Base-by-base conservation (phyloP, 2,113 vertebrate genomes). In the Melanerpes aurifrons region DNA sequence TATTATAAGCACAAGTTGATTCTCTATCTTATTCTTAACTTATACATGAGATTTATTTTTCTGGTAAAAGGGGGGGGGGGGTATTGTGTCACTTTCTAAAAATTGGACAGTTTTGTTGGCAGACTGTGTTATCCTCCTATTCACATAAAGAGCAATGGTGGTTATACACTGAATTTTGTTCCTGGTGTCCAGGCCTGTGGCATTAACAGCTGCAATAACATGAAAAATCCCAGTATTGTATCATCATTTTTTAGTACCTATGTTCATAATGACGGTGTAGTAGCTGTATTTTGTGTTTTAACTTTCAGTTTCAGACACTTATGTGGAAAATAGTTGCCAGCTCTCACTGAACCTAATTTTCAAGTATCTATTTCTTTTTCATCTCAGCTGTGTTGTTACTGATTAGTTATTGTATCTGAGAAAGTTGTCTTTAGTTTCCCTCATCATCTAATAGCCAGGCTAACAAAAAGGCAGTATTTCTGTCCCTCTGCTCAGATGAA, bases 401-500 rank as follows among this genome's bases (percentile, higher is more conserved):
- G 86, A 28, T 89, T 63, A 64, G 72, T 87, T 87, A 62, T 53
- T 83, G 61, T 74, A 77, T 90, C 50, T 67, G 68, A 64, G 69
- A 94, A 93, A 93, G 50, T 87, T 87, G 69, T 80, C 83, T 81
- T 89, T 53, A 62, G 61, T 90, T 94, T 91, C 35, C 8, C 61
- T 86, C 45, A 35, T 50, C 57, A 13, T 86, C 57, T 85, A 79
- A n/a, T 73, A 79, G 68, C 70, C 82, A 64, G 56, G 14, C 82
- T 84, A 95, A 95, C 81, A 95, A 87, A 93, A 93, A 91, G 54
- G 56, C 74, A 75, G 91, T 63, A 77, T 76, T 95, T 93, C 77
- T 90, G 71, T 93, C 64, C 57, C 64, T 86, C 61, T 73, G 31
- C 63, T 93, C 72, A 58, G 45, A 93, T 97, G 94, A 96, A 96